A percentile compares a stretch with the other conserved stretches of the same genome.
phyloP scores from a whole-genome alignment of 2,888 invertebrate species.

The Euphydryas editha region DNA sequence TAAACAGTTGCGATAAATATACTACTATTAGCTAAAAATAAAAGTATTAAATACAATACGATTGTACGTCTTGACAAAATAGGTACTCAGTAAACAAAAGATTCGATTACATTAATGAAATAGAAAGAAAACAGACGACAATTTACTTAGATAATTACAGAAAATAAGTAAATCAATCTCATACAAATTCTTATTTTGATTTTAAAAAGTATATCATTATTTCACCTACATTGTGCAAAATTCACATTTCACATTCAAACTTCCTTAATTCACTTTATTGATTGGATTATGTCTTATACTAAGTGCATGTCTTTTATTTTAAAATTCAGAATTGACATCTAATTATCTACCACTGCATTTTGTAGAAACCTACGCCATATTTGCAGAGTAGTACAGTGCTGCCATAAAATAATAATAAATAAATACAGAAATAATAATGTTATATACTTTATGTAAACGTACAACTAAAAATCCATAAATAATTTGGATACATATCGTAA shows the following conservation, averaged over 20 bases:
- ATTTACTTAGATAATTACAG: slow-evolving; percentile 43
- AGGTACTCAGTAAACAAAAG: slow-evolving; percentile 39
- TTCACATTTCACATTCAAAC: slow-evolving; percentile 74
- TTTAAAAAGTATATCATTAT: slow-evolving; percentile 52
- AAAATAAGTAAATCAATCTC: slow-evolving; percentile 48
- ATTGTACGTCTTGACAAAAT: slow-evolving; percentile 62
- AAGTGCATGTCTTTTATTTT: slow-evolving; percentile 67
- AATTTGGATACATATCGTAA: too few relatives aligned
- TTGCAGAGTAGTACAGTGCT: slow-evolving; percentile 62
- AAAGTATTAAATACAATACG: slow-evolving; percentile 12
- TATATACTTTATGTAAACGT: not conserved
- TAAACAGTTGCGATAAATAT: not conserved
- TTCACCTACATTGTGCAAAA: slow-evolving; percentile 75
- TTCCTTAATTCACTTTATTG: slow-evolving; percentile 57
- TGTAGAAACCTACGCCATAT: slow-evolving; percentile 78
- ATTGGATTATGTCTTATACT: slow-evolving; percentile 57
- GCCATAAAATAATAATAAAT: slow-evolving; percentile 42
- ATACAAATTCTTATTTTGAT: slow-evolving; percentile 54
- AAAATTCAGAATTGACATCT: slow-evolving; percentile 73
- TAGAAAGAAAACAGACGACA: slow-evolving; percentile 51
- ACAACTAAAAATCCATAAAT: too few relatives aligned
- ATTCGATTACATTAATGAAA: slow-evolving; percentile 39
- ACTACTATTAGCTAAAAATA: slow-evolving; percentile 6
- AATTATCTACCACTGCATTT: slow-evolving; percentile 74
- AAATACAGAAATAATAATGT: not conserved